phyloP scores from a whole-genome alignment of 2,113 vertebrate species.

The Zosterops pallidus region DNA sequence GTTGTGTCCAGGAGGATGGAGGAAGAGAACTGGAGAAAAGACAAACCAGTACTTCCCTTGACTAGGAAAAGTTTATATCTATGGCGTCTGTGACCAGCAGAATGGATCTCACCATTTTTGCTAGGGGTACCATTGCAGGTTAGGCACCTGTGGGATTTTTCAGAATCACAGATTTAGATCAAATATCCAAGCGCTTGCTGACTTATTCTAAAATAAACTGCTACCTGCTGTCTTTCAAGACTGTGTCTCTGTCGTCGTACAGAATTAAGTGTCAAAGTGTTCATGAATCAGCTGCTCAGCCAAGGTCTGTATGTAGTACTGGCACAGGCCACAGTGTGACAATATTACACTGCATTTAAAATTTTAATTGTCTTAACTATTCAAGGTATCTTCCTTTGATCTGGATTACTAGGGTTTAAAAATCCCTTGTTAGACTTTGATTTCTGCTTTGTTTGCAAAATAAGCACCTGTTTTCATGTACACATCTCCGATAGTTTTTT shows the following conservation, averaged over 20 bases:
- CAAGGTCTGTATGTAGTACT: neutral
- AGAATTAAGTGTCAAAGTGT: neutral
- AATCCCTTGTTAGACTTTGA: conserved; percentile 13
- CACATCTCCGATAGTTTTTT: neutral
- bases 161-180: neutral
- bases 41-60: neutral
- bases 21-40: neutral
- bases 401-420: neutral
- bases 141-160: neutral
- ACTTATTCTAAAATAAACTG: neutral
- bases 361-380: conserved; percentile 27
- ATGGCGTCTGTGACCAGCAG: neutral
- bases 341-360: neutral
- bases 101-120: neutral
- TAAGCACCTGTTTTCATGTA: neutral
- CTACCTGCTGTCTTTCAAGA: neutral
- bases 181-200: neutral
- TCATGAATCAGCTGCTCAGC: neutral
- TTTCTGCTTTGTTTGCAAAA: conserved; percentile 22
- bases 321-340: neutral
- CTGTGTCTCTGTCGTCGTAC: rapidly evolving
- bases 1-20: neutral
- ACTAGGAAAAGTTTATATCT: neutral
- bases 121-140: neutral
- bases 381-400: conserved; percentile 38